Evolutionary conservation across 2,113 vertebrate genomes (phyloP).

Genomic region (Nipponia nippon): DNA sequence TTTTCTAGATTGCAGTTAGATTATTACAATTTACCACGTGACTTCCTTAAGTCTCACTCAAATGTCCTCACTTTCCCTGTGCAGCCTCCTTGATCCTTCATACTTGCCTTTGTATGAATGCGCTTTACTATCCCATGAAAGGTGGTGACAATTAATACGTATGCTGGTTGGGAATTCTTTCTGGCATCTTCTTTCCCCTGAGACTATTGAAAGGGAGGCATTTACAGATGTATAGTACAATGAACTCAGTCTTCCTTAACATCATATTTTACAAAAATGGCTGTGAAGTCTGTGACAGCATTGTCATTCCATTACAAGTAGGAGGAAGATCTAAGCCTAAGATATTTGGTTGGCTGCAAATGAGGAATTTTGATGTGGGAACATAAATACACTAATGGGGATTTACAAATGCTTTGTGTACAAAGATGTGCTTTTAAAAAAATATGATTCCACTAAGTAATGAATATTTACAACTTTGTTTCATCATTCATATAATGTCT

Average conservation of each 20-base stretch:
- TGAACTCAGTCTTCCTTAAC: conserved; percentile 59
- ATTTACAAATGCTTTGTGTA: conserved; percentile 59
- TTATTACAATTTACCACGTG: neutral
- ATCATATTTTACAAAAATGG: conserved; percentile 62
- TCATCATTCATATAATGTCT: neutral
- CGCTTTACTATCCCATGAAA: conserved; percentile 5
- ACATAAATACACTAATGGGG: conserved; percentile 58
- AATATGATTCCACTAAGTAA: neutral
- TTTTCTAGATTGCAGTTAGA: conserved; percentile 14
- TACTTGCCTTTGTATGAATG: neutral
- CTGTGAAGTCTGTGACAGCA: conserved; percentile 57
- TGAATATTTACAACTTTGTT: conserved; percentile 25
- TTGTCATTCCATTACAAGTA: conserved; percentile 42
- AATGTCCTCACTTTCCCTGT: neutral
- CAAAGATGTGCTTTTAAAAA: conserved; percentile 40
- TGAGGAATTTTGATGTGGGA: conserved; percentile 64
- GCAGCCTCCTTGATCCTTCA: neutral
- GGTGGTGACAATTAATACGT: conserved; percentile 48
- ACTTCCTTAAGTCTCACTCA: conserved; percentile 3
- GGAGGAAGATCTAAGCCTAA: conserved; percentile 59
- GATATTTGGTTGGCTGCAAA: conserved; percentile 64
- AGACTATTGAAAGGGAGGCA: conserved; percentile 44
- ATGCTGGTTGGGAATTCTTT: conserved; percentile 21
- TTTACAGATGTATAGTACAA: conserved; percentile 67
- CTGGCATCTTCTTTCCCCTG: conserved; percentile 41